Conservation (phyloP, 2,113 vertebrate genomes). For the Aix galericulata region DNA sequence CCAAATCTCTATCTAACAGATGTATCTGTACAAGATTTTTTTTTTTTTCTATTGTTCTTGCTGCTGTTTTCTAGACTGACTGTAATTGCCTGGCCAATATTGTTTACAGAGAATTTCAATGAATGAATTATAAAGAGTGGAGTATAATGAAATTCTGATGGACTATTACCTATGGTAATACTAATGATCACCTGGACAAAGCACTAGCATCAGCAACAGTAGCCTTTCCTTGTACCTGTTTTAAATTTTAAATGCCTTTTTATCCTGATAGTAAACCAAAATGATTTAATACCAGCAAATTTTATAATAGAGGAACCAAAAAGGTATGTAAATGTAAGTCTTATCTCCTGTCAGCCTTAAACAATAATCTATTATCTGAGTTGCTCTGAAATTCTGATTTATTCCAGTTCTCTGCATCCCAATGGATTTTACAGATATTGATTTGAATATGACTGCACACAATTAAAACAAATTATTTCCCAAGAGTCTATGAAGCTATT, state of each 20-base stretch:
- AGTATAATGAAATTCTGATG: background rate
- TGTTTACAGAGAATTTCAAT: background rate
- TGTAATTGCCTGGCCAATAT: background rate
- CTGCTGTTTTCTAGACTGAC: background rate
- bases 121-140: background rate
- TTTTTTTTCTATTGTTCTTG: background rate
- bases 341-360: constrained; percentile 36
- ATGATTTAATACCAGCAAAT: background rate
- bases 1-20: background rate
- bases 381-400: constrained; percentile 46
- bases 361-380: constrained; percentile 15
- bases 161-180: background rate
- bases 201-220: background rate
- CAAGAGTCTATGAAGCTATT: constrained; percentile 47
- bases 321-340: constrained; percentile 1
- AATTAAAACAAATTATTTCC: constrained; percentile 64
- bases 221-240: background rate
- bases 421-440: constrained; percentile 43
- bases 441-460: constrained; percentile 60
- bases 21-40: background rate
- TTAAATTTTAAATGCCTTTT: constrained; percentile 19
- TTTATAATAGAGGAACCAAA: background rate
- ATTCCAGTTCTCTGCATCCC: constrained; percentile 38
- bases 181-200: background rate
- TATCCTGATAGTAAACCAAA: background rate